Percentiles rank a stretch among this genome's conserved stretches.
These are phyloP conservation scores for Dicrurus megarhynchus DNA, from an alignment of 2,113 vertebrate genomes.

Conservation along the genomic window DNA sequence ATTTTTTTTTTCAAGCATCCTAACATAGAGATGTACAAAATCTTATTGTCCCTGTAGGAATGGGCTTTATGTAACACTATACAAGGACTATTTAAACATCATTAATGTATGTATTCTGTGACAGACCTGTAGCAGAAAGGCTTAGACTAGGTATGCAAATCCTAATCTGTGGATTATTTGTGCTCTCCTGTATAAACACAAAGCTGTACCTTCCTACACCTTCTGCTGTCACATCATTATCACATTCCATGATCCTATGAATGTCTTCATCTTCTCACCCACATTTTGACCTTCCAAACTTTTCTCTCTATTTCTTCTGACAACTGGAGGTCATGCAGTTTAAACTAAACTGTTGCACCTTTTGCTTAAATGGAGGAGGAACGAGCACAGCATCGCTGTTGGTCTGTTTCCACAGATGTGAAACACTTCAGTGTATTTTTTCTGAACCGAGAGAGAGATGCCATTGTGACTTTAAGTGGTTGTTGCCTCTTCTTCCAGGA, in stretches of 20 bases:
- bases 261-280: not conserved
- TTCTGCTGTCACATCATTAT: not conserved
- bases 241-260: not conserved
- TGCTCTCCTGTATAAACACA: not conserved
- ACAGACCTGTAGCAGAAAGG: not conserved
- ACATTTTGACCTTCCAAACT: not conserved
- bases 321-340: not conserved
- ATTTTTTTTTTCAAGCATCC: not conserved
- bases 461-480: accelerated
- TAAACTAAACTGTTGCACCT: not conserved
- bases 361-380: not conserved
- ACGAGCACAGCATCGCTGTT: not conserved
- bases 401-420: not conserved
- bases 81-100: not conserved
- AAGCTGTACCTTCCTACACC: not conserved
- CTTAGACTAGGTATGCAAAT: not conserved
- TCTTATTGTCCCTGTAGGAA: not conserved
- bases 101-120: not conserved
- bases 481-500: not conserved
- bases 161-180: not conserved
- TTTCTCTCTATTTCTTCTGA: not conserved
- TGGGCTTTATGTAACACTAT: not conserved
- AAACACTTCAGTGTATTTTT: not conserved
- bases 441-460: not conserved
- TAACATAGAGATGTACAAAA: not conserved